Conservation (phyloP, 2,113 vertebrate genomes). For the Psephotus haematonotus region DNA sequence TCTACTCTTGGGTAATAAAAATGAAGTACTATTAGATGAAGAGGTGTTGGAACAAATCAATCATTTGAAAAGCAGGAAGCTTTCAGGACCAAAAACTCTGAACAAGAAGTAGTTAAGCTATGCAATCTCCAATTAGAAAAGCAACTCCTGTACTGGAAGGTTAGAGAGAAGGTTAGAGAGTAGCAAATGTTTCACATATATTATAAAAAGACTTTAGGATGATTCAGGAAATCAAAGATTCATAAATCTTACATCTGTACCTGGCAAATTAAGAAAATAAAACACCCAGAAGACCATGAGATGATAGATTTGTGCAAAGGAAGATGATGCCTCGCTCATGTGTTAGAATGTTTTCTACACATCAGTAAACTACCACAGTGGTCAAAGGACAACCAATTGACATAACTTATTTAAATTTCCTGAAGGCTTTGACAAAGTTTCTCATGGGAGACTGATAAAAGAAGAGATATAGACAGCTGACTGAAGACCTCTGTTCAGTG, state of each 20-base stretch:
- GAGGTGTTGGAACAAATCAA: conserved; percentile 51
- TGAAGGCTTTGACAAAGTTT: background rate
- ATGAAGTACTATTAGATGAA: conserved; percentile 51
- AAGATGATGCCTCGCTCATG: background rate
- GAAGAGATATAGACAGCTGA: background rate
- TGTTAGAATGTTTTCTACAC: background rate
- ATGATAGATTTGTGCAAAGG: background rate
- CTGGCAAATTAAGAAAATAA: conserved; percentile 23
- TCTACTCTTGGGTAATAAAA: conserved; percentile 41
- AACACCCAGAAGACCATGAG: background rate
- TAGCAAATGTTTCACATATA: background rate
- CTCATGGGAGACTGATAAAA: background rate
- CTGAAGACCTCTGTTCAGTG: background rate
- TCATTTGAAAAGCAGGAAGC: conserved; percentile 45
- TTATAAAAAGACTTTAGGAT: background rate
- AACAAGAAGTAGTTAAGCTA: background rate
- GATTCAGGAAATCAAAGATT: background rate
- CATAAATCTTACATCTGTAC: background rate
- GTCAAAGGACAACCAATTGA: background rate
- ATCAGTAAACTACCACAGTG: background rate
- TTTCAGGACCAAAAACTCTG: background rate
- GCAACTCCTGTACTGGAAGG: background rate
- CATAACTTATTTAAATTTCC: background rate
- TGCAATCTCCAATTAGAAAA: conserved; percentile 29
- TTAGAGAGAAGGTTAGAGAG: conserved; percentile 6